Evolutionary conservation across 2,797 vertebrate genomes (phyloP).

Genomic region (Emys orbicularis): DNA sequence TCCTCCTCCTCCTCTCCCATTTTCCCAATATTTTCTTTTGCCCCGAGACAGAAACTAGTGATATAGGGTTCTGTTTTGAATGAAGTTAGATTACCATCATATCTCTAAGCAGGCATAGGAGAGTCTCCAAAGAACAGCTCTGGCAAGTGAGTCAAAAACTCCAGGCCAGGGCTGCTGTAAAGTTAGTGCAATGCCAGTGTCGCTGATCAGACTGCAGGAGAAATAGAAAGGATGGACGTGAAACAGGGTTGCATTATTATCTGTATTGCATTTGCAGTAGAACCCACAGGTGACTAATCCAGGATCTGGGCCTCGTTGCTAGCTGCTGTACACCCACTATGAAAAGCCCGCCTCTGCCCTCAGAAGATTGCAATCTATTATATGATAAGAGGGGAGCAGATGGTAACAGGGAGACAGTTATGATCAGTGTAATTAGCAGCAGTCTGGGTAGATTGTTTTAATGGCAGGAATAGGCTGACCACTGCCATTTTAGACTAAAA

Average conservation of each 20-base stretch:
- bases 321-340: rapidly evolving
- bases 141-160: not conserved
- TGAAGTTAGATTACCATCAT: not conserved
- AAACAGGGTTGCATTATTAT: not conserved
- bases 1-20: rapidly evolving
- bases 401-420: not conserved
- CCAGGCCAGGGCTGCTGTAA: not conserved
- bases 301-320: not conserved
- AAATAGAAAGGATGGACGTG: rapidly evolving
- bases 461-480: rapidly evolving
- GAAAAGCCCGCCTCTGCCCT: not conserved
- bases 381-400: not conserved
- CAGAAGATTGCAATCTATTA: not conserved
- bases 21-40: not conserved
- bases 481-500: not conserved
- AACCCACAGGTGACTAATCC: not conserved
- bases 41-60: not conserved
- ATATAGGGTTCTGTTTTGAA: not conserved
- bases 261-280: not conserved
- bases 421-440: not conserved
- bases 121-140: not conserved
- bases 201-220: not conserved
- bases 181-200: rapidly evolving
- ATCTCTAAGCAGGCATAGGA: not conserved
- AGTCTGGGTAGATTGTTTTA: not conserved